Evolutionary conservation across 1,140 invertebrate genomes (phyloP), one percentile per base, ranked within the genome.

Genomic region (Rhyzopertha dominica): DNA sequence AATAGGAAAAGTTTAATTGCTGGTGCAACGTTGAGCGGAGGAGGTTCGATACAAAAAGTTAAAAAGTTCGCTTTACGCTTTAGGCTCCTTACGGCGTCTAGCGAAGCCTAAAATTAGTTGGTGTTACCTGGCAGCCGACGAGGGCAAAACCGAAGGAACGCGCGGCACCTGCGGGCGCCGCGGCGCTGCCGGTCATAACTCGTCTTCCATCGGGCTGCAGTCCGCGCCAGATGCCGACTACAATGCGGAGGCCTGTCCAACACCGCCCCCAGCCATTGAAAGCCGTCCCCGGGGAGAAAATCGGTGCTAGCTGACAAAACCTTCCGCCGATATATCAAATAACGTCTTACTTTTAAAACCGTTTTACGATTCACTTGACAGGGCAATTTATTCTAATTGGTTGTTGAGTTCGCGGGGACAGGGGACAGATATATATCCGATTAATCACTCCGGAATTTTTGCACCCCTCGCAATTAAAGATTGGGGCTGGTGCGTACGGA

Each of bases 351-450:
- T 58, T 58, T 53, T 56, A 56, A 51, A 58, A 53, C 47, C 42
- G 46, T 48, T 51, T 56, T 36, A 43, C 50, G 39, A 40, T 35
- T 36, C 42, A 39, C 35, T 38, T 49, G 52, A 58, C 52, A 47
- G 50, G 39, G 50, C 55, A 51, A 55, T 58, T 58, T 55, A 55
- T 58, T 58, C 49, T 55, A 58, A 58, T 58, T 58, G 52, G 54
- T 55, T 55, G 51, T 45, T 47, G 32, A 38, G 39, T 49, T 43
- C 44, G 41, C 30, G 31, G 12, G 19, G 16, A 30, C 31, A 31
- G 30, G 34, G n/a, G n/a, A n/a, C n/a, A n/a, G n/a, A n/a, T n/a
- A n/a, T n/a, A n/a, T n/a, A n/a, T n/a, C n/a, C n/a, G n/a, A n/a
- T n/a, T n/a, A n/a, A n/a, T n/a, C n/a, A n/a, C n/a, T n/a, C n/a